Base-by-base conservation (phyloP, 2,113 vertebrate genomes). In the Myodes glareolus region DNA sequence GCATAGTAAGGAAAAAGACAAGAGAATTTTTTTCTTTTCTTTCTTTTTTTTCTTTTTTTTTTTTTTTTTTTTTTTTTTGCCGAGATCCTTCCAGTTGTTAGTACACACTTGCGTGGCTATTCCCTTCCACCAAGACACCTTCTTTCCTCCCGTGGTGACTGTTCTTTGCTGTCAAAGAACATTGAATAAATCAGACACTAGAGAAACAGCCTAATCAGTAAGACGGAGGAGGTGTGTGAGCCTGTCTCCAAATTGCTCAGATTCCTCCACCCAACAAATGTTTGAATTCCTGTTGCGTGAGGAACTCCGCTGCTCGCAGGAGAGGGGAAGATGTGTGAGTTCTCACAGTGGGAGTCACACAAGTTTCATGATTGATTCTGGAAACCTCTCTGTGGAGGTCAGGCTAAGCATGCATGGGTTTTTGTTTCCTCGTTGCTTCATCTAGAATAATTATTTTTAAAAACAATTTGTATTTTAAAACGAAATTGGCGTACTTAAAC, bases 11-110 rank as follows among this genome's bases (percentile, higher is more conserved):
- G 52, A 73, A 76, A 95, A 90, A 92, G 80, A n/a, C 85, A 94
- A 95, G 45, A 96, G 94, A 95, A 61, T 42, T 88, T 94, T 96
- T 94, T 96, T 52, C 2, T 55, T n/a, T n/a, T n/a, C n/a, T 88
- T 94, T 96, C 93, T 96, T 52, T 13, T 55, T n/a, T n/a, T n/a
- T n/a, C n/a, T n/a, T n/a, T n/a, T n/a, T n/a, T n/a, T n/a, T n/a
- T n/a, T n/a, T n/a, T n/a, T n/a, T n/a, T 94, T 96, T 97, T 82
- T 98, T 65, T 90, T 94, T 96, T 97, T 68, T 95, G 63, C 91
- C 73, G 81, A 94, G 61, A 81, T 17, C 7, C 61, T 92, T 95
- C 88, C 91, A 95, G 47, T 92, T 92, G 90, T 95, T 97, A 96
- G 96, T 94, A 92, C 52, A 88, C 89, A 52, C 29, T 67, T 77